phyloP scores from a whole-genome alignment of 2,797 vertebrate species.

The Taeniopygia guttata region DNA sequence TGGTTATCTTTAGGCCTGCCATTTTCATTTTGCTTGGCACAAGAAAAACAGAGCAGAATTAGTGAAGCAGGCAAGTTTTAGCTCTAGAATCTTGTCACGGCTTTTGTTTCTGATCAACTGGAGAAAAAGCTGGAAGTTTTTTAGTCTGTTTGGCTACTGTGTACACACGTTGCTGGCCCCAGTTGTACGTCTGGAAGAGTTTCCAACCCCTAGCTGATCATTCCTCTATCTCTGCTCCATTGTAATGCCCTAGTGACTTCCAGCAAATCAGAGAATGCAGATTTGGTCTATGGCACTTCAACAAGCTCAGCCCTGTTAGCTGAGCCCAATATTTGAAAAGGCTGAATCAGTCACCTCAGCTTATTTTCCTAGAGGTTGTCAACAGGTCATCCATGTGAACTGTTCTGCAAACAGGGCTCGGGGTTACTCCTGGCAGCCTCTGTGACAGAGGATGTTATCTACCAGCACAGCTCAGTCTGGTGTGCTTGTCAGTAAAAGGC shows the following conservation, averaged over 20 bases:
- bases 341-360: neutral
- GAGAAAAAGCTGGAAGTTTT: neutral
- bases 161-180: neutral
- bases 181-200: neutral
- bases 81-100: neutral
- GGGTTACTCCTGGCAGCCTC: no score
- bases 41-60: neutral
- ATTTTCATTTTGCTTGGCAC: slow-evolving; percentile 21
- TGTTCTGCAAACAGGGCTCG: neutral
- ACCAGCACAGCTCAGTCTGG: neutral
- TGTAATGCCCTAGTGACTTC: neutral
- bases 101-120: neutral
- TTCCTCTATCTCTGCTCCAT: neutral
- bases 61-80: neutral
- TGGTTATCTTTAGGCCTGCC: neutral
- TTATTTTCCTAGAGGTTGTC: neutral
- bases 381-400: neutral
- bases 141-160: neutral
- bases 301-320: neutral
- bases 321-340: neutral
- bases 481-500: neutral
- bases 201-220: neutral
- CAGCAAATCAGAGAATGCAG: neutral
- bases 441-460: neutral
- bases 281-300: neutral